Conservation (phyloP, 2,888 invertebrate species). For the Agonopterix heracliana region DNA sequence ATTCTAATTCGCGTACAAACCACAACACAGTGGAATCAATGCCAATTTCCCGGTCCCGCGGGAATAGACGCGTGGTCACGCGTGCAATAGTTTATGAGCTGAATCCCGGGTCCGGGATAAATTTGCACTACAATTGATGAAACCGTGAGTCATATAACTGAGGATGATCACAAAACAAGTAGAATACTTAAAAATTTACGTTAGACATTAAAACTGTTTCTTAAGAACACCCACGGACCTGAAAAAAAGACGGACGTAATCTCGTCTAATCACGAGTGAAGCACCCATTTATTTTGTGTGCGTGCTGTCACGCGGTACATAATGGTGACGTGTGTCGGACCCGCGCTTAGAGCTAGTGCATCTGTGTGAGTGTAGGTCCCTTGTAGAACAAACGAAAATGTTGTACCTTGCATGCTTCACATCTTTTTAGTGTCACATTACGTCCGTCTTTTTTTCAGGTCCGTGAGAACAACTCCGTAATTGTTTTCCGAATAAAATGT, state of each 20-base stretch:
- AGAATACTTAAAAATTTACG: neutral
- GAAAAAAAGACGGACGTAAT: no score
- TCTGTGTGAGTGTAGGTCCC: no score
- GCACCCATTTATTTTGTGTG: no score
- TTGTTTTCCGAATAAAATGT: no score
- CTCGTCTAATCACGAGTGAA: no score
- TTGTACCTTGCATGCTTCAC: no score
- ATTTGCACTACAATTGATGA: neutral
- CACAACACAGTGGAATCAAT: conserved; percentile 25
- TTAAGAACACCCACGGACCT: neutral
- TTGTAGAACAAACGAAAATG: no score
- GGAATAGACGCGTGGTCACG: conserved; percentile 11
- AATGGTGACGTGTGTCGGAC: no score
- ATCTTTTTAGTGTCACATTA: no score
- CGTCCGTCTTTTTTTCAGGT: no score
- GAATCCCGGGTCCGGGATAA: neutral
- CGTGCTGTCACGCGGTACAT: no score
- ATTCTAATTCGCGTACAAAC: conserved; percentile 5
- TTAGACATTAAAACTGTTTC: neutral
- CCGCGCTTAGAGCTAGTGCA: no score
- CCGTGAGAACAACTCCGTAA: neutral
- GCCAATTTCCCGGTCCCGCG: conserved; percentile 20
- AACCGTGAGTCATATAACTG: neutral
- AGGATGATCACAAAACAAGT: neutral
- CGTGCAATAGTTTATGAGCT: conserved; percentile 16